phyloP scores from a whole-genome alignment of 1,140 invertebrate species.

The Drosophila pruinosa region DNA sequence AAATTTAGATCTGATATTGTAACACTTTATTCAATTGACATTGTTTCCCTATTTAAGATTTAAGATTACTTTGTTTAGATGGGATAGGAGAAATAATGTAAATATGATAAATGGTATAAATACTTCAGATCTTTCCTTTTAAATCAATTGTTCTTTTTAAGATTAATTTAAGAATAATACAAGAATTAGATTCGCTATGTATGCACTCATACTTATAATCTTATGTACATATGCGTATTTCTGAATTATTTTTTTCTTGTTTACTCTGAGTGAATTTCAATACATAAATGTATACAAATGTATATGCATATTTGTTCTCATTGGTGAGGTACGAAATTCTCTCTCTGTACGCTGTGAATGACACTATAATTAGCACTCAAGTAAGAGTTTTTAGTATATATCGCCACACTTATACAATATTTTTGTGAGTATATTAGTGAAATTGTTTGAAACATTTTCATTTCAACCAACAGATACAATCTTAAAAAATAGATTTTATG shows the following conservation, averaged over 20 bases:
- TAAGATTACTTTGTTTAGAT: too few relatives aligned
- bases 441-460: not conserved
- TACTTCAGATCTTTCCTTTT: too few relatives aligned
- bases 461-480: slow-evolving; percentile 4
- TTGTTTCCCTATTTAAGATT: too few relatives aligned
- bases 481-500: slow-evolving; percentile 15
- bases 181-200: too few relatives aligned
- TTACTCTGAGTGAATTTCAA: too few relatives aligned
- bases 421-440: slow-evolving; percentile 7
- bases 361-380: slow-evolving; percentile 37
- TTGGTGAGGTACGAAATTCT: not conserved
- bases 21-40: too few relatives aligned
- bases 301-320: slow-evolving; percentile 1
- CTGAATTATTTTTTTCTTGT: not conserved
- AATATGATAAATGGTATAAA: too few relatives aligned
- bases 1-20: too few relatives aligned
- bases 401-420: not conserved
- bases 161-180: too few relatives aligned
- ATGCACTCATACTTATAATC: not conserved
- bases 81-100: too few relatives aligned
- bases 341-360: slow-evolving; percentile 2
- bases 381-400: slow-evolving; percentile 7
- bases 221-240: not conserved
- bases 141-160: too few relatives aligned
- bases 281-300: not conserved